Evolutionary conservation across 2,113 vertebrate species (phyloP).

Genomic region (Thamnophis sirtalis): DNA sequence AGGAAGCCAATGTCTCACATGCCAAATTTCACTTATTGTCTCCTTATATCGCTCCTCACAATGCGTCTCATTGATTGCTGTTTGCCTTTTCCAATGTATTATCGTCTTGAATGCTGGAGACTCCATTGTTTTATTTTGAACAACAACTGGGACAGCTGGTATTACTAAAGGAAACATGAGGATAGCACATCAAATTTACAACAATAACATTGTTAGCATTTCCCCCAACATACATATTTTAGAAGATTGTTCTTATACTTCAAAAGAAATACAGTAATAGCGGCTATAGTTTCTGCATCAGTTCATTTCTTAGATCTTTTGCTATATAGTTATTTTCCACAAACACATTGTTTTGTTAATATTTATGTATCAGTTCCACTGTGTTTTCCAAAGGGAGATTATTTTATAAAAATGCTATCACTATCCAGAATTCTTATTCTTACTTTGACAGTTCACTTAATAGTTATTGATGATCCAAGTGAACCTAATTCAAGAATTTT

Average conservation of each 20-base stretch:
- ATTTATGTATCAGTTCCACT: background rate
- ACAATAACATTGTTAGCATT: background rate
- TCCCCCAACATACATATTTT: background rate
- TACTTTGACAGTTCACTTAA: background rate
- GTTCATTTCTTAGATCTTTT: background rate
- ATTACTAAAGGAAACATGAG: conserved; percentile 53
- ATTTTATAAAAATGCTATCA: background rate
- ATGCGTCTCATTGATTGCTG: background rate
- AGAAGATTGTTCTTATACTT: background rate
- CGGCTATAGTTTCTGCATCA: background rate
- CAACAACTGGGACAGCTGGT: conserved; percentile 50
- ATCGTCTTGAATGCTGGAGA: conserved; percentile 35
- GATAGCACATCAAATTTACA: conserved; percentile 5
- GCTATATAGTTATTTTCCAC: background rate
- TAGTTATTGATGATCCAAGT: background rate
- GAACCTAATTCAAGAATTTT: background rate
- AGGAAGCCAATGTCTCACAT: conserved; percentile 50
- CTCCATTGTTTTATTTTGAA: conserved; percentile 31
- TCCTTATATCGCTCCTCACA: conserved; percentile 66
- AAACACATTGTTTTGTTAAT: background rate
- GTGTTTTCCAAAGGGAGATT: background rate
- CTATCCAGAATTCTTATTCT: background rate
- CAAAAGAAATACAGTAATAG: background rate
- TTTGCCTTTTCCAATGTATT: conserved; percentile 60
- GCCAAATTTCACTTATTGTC: conserved; percentile 33